A percentile compares a stretch with the other conserved stretches of the same genome.
Conservation (phyloP, 2,797 vertebrate species). For the Platalea minor region DNA sequence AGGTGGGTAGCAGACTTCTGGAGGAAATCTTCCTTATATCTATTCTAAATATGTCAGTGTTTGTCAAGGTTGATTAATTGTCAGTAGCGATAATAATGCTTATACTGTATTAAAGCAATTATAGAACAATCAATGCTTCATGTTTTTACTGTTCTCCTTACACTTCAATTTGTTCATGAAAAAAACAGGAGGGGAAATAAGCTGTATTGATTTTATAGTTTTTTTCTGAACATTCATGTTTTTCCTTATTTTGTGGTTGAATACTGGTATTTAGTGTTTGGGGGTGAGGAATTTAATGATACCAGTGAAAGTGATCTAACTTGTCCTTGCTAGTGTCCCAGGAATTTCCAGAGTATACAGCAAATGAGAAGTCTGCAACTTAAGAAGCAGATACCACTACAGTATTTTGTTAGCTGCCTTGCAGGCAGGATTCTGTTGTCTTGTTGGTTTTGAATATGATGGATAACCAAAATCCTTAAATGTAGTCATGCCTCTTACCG, state of each 20-base stretch:
- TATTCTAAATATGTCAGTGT: not conserved
- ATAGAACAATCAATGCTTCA: not conserved
- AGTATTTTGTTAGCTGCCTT: not conserved
- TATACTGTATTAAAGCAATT: not conserved
- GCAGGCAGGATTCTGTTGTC: not conserved
- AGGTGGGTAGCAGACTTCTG: not conserved
- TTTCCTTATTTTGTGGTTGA: not conserved
- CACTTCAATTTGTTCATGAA: not conserved
- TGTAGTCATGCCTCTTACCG: not conserved
- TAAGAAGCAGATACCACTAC: not conserved
- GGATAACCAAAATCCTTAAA: not conserved
- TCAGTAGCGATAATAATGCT: not conserved
- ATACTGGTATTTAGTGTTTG: not conserved
- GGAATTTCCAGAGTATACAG: not conserved
- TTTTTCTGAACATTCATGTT: not conserved
- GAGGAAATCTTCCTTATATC: not conserved
- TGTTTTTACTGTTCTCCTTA: not conserved
- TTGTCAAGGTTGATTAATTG: not conserved
- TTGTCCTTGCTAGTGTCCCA: not conserved
- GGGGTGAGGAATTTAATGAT: not conserved
- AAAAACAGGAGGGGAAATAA: not conserved
- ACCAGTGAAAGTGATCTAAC: not conserved
- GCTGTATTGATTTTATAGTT: not conserved
- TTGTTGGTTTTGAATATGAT: not conserved
- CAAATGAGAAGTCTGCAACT: not conserved